phyloP scores from a whole-genome alignment of 1,140 invertebrate genomes.

The Microplitis demolitor region DNA sequence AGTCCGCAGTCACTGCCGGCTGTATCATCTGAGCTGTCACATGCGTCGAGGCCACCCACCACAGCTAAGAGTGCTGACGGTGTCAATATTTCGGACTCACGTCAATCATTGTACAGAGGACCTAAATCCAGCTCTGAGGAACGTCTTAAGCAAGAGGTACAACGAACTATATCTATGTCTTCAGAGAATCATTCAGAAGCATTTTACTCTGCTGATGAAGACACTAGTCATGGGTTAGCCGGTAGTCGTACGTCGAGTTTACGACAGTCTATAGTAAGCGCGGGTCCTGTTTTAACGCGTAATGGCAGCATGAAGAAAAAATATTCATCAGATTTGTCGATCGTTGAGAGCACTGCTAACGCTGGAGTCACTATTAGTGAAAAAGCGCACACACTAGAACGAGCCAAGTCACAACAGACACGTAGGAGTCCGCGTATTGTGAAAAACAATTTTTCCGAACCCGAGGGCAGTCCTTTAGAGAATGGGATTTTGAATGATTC shows the following conservation, averaged over 20 bases:
- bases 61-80: conserved; percentile 48
- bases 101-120: conserved; percentile 64
- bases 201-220: conserved; percentile 90
- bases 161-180: conserved; percentile 83
- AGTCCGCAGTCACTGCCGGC: conserved; percentile 49
- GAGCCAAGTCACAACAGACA: conserved; percentile 41
- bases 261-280: conserved; percentile 66
- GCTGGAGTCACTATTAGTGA: conserved; percentile 38
- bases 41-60: conserved; percentile 51
- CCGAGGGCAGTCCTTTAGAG: conserved; percentile 35
- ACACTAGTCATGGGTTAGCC: conserved; percentile 67
- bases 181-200: conserved; percentile 89
- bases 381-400: conserved; percentile 54
- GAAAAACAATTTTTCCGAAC: conserved; percentile 31
- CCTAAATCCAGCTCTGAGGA: conserved; percentile 63
- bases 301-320: conserved; percentile 63
- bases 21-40: conserved; percentile 41
- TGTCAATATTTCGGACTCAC: conserved; percentile 66
- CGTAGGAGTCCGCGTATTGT: conserved; percentile 41
- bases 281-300: conserved; percentile 55
- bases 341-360: conserved; percentile 62
- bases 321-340: conserved; percentile 62
- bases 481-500: conserved; percentile 59
- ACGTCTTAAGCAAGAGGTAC: conserved; percentile 65
- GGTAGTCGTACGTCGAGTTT: conserved; percentile 67